Percentiles rank a stretch among this genome's conserved stretches.
Evolutionary conservation across 2,113 vertebrate genomes (phyloP).

Genomic region (Onychostruthus taczanowskii): DNA sequence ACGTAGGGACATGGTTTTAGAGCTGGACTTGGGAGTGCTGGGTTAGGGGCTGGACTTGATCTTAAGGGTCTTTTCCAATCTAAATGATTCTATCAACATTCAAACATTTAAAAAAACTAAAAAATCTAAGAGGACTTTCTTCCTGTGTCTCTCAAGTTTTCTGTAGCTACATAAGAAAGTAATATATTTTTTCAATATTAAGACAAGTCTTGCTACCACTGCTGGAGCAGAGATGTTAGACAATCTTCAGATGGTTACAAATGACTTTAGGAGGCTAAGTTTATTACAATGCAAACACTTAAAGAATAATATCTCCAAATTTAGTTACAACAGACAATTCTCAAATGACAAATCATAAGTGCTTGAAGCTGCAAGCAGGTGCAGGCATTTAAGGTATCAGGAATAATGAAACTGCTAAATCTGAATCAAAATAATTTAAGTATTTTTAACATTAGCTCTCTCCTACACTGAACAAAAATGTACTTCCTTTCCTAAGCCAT

Average conservation of each 20-base stretch:
- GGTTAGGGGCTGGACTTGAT: not conserved
- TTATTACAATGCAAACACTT: not conserved
- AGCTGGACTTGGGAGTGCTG: not conserved
- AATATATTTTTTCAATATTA: not conserved
- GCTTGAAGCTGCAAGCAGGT: not conserved
- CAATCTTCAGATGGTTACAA: not conserved
- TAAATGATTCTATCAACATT: not conserved
- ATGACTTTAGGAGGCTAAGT: not conserved
- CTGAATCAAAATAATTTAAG: not conserved
- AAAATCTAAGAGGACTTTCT: not conserved
- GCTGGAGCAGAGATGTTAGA: not conserved
- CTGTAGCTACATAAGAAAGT: not conserved
- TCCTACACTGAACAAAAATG: not conserved
- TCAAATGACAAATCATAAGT: not conserved
- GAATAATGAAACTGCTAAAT: not conserved
- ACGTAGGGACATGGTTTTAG: not conserved
- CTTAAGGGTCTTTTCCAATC: not conserved
- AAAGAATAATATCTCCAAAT: not conserved
- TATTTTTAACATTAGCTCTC: not conserved
- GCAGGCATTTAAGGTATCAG: not conserved
- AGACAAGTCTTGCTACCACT: not conserved
- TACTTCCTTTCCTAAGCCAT: not conserved
- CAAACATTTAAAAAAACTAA: rapidly evolving
- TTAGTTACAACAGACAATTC: not conserved
- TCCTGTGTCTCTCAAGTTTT: not conserved